Base-by-base conservation (phyloP, 2,113 vertebrate species). In the Brachirus orientalis region DNA sequence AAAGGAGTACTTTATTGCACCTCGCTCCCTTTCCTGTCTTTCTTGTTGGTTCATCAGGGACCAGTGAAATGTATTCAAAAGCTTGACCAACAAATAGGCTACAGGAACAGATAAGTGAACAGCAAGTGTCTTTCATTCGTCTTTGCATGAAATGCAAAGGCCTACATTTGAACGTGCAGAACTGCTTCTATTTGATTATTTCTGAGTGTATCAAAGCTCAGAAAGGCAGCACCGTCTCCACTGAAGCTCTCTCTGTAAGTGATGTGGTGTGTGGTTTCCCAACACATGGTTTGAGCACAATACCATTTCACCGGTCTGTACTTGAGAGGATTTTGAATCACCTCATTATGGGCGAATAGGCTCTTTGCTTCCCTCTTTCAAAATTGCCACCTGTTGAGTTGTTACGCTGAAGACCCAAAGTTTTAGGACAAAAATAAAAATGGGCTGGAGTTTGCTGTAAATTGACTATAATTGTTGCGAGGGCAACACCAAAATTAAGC, bases 21-120 rank as follows among this genome's bases (percentile, higher is more conserved):
- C 91, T 77, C 82, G 87, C 86, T 89, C 92, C 91, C 85, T 85
- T 91, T 91, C 84, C 83, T 84, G 79, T 70, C 86, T 80, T 80
- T 90, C 70, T 84, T 76, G 88, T 81, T 79, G 87, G 85, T 80
- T 91, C 92, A 92, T 92, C 82, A 73, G 90, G 93, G 82, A 92
- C 69, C 75, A 83, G 62, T 75, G 82, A 76, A 80, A 85, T 58
- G 67, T 64, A 35, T 87, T 83, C 80, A 76, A 73, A 76, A 63
- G 62, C 51, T 63, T 43, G 60, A 81, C 81, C 75, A 67, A 82
- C 83, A 69, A 84, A 73, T 46, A 52, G 69, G 62, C 56, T 37
- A 18, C 22, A 56, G 22, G 37, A 47, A 77, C 22, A 66, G 65
- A 65, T 7, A 55, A 14, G 48, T 17, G 58, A 60, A 50, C 9